Base-by-base conservation (phyloP, 2,797 vertebrate genomes). In the Ciconia nigra region DNA sequence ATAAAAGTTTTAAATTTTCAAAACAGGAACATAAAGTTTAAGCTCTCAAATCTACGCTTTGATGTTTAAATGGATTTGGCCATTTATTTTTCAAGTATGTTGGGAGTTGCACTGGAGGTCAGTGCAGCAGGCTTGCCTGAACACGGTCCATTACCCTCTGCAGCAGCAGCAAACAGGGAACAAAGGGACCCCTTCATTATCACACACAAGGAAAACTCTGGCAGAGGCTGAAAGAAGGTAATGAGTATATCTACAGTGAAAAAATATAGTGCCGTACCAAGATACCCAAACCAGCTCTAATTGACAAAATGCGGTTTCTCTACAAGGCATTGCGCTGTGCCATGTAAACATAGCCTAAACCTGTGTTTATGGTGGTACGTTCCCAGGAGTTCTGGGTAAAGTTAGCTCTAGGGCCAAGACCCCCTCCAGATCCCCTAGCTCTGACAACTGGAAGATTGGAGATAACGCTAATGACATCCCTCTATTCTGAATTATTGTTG, bases 111-210 rank as follows among this genome's bases (percentile, higher is more conserved):
- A 58, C 58, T 46, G 83, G 87, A 82, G 85, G 83, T 91, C 83
- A 88, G 76, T 55, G 82, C 82, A 83, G 91, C 61, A 92, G 90
- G 33, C 79, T 88, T 57, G 79, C 85, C 83, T 74, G 58, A 92
- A 4, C 77, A 92, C 3, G 67, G 86, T 87, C 87, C 83, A 89
- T 95, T 96, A 94, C 82, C 79, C 52, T 80, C 89, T 87, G 79
- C 96, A 96, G 72, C 72, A 96, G 92, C 78, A 94, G 82, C 74
- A 87, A 89, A 83, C 76, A 65, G 4, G 84, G 89, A 94, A 96
- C 89, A 93, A 96, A 96, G 79, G 72, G 84, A 93, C 63, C 57
- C 78, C 83, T 88, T 96, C 79, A 86, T 95, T 96, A 93, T 87
- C 57, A 65, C 72, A 76, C 76, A 67, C 85, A 86, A 96, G 92